Conservation (phyloP, 2,888 invertebrate genomes). For the Daptonema setosum region DNA sequence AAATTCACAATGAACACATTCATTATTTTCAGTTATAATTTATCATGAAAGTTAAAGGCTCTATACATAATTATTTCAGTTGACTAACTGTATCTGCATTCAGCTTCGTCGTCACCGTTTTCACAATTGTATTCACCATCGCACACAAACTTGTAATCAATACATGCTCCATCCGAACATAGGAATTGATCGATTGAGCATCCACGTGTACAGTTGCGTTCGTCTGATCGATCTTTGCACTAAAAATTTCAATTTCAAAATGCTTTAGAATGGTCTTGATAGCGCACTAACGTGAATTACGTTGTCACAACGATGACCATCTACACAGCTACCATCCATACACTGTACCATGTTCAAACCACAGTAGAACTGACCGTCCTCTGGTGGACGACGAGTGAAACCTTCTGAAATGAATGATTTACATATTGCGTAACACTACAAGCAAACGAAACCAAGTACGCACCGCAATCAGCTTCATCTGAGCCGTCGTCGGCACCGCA, state of each 20-base stretch:
- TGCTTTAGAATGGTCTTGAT: not conserved
- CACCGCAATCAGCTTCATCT: not conserved
- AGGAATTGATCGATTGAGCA: slow-evolving; percentile 3
- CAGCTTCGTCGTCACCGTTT: slow-evolving; percentile 1
- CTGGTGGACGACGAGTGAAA: not conserved
- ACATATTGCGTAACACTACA: not conserved
- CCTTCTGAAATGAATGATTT: not conserved
- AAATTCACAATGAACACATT: not conserved
- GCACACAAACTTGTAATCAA: not conserved
- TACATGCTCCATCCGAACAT: not conserved
- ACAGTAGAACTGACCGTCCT: not conserved
- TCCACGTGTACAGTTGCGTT: not conserved
- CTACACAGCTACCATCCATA: slow-evolving; percentile 7
- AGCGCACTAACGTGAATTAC: not conserved
- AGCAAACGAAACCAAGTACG: not conserved
- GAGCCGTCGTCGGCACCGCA: not conserved
- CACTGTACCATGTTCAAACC: not conserved
- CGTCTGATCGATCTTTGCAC: slow-evolving; percentile 6
- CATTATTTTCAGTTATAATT: too few relatives aligned
- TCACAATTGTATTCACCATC: slow-evolving; percentile 2
- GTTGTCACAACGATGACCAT: slow-evolving; percentile 4
- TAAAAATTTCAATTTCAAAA: not conserved
- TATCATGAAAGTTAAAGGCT: too few relatives aligned
- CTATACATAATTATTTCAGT: not conserved
- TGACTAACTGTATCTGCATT: not conserved